A percentile compares a stretch with the other conserved stretches of the same genome.
phyloP scores from a whole-genome alignment of 1,140 invertebrate genomes.

The Zophobas atratus region DNA sequence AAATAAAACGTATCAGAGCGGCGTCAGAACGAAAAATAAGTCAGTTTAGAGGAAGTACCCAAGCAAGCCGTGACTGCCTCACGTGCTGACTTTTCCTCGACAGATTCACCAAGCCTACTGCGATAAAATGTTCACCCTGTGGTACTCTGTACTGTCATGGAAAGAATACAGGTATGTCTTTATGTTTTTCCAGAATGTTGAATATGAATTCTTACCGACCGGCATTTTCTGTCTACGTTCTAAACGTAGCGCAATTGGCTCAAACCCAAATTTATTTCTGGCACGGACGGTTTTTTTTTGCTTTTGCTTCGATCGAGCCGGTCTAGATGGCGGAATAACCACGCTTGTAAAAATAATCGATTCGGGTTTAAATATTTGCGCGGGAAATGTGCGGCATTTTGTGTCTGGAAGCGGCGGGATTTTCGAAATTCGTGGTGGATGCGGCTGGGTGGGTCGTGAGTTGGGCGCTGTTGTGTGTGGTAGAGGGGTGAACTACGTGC shows the following conservation, averaged over 20 bases:
- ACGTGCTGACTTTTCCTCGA: conserved; percentile 46
- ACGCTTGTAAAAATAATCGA: not conserved
- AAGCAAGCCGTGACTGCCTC: conserved; percentile 45
- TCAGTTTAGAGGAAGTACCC: conserved; percentile 55
- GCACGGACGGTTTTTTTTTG: conserved; percentile 8
- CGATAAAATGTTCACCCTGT: conserved; percentile 63
- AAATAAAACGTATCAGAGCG: conserved; percentile 37
- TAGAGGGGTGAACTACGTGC: conserved; percentile 31
- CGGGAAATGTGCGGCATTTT: not conserved
- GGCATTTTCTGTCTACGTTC: conserved; percentile 32
- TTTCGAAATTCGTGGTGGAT: no score
- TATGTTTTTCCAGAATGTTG: conserved; percentile 7
- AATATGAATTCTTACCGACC: conserved; percentile 13
- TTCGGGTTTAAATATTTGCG: not conserved
- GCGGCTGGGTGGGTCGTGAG: not conserved
- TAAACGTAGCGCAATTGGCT: conserved; percentile 30
- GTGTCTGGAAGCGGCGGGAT: no score
- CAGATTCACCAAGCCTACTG: conserved; percentile 21
- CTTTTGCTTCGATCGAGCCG: conserved; percentile 1
- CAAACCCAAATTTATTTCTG: conserved; percentile 36
- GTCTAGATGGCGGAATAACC: conserved; percentile 17
- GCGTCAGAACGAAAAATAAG: conserved; percentile 51
- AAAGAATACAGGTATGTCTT: conserved; percentile 64
- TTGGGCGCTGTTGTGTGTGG: not conserved
- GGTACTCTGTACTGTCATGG: conserved; percentile 63